Conservation (phyloP, 2,888 invertebrate species). For the Uloborus plumipes region DNA sequence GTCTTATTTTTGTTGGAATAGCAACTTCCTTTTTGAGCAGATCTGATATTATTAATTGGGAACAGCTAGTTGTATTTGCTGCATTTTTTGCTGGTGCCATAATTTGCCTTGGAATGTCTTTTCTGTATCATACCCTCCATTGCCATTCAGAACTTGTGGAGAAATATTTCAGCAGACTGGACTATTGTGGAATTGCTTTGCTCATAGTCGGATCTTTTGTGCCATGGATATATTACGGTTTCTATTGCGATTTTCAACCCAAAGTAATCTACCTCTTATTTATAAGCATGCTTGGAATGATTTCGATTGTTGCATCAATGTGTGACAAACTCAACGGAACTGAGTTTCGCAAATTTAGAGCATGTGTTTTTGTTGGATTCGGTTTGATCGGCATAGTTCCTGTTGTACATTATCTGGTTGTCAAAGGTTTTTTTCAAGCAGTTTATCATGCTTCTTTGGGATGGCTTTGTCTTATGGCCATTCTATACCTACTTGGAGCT, state of each 20-base stretch:
- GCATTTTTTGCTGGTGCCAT: constrained; percentile 75
- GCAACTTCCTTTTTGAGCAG: constrained; percentile 88
- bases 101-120: constrained; percentile 75
- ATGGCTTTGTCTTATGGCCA: constrained; percentile 94
- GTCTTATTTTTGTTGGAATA: constrained; percentile 75
- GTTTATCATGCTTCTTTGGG: constrained; percentile 92
- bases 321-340: constrained; percentile 99
- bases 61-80: constrained; percentile 72
- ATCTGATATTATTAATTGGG: constrained; percentile 88
- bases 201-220: constrained; percentile 75
- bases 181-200: constrained; percentile 75
- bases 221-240: constrained; percentile 76
- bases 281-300: constrained; percentile 90
- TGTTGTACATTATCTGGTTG: constrained; percentile 83
- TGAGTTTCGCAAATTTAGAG: constrained; percentile 88
- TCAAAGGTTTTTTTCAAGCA: constrained; percentile 95
- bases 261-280: constrained; percentile 88
- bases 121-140: constrained; percentile 75
- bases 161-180: constrained; percentile 73
- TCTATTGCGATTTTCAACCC: constrained; percentile 74
- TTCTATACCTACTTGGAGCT: constrained; percentile 95
- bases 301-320: constrained; percentile 94
- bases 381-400: constrained; percentile 97
- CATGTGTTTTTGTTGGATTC: constrained; percentile 96
- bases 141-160: constrained; percentile 75